These are phyloP conservation scores for Ginglymostoma cirratum DNA, from an alignment of 2,113 vertebrate species.

Conservation along the genomic window DNA sequence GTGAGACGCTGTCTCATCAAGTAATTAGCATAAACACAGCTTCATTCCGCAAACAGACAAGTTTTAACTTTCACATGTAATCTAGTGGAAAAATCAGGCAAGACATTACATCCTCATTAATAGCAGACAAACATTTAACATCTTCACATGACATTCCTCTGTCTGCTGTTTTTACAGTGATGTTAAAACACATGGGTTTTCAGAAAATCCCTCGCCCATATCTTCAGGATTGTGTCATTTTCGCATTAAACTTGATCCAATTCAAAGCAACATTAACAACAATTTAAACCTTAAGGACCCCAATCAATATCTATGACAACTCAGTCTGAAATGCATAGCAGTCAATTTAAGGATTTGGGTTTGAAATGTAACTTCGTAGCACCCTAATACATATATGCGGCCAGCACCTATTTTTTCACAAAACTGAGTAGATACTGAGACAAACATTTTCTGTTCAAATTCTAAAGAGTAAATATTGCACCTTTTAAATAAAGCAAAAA, in stretches of 20 bases:
- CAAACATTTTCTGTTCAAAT: not conserved
- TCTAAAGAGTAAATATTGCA: not conserved
- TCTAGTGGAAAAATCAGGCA: not conserved
- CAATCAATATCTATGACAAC: not conserved
- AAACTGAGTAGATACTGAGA: not conserved
- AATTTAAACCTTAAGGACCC: not conserved
- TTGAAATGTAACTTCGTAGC: not conserved
- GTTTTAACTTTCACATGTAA: not conserved
- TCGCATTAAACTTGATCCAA: not conserved
- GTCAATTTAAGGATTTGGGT: not conserved
- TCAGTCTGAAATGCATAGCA: not conserved
- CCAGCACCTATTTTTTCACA: not conserved
- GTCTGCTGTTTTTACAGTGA: not conserved
- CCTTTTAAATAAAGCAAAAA: not conserved
- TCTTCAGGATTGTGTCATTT: not conserved
- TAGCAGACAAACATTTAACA: slow-evolving; percentile 8
- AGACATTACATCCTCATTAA: not conserved
- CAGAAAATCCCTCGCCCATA: not conserved
- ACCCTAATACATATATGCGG: not conserved
- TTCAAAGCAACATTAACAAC: not conserved
- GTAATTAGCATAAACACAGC: not conserved
- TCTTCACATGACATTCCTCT: not conserved
- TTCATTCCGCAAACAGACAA: not conserved
- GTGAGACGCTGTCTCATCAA: slow-evolving; percentile 6
- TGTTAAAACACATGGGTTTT: not conserved